Conservation (phyloP, 1,140 invertebrate genomes). For the Cydia strobilella region DNA sequence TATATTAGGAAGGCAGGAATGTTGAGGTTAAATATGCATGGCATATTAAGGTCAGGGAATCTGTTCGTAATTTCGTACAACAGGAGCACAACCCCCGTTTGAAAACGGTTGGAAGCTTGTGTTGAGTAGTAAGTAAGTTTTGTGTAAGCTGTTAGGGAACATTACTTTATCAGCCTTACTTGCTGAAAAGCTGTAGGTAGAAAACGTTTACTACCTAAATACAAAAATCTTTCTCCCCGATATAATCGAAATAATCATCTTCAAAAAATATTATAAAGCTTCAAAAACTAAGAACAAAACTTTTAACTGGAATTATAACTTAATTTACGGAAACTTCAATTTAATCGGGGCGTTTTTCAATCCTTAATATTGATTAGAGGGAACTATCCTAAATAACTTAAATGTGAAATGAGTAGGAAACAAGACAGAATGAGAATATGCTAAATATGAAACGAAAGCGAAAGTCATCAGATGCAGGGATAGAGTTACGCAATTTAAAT, state of each 20-base stretch:
- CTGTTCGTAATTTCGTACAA: not conserved
- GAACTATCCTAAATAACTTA: not conserved
- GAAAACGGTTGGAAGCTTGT: too few species aligned
- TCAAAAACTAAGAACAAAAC: not conserved
- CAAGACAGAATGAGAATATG: conserved; percentile 9
- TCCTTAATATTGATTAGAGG: not conserved
- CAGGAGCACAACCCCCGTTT: too few species aligned
- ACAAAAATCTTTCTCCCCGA: not conserved
- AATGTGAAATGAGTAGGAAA: not conserved
- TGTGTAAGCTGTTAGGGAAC: too few species aligned
- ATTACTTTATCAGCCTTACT: not conserved
- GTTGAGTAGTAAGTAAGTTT: too few species aligned
- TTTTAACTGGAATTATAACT: not conserved
- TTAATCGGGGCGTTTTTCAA: not conserved
- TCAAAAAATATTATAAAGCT: not conserved
- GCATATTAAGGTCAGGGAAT: too few species aligned
- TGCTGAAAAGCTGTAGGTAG: not conserved
- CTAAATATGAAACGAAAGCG: conserved; percentile 23
- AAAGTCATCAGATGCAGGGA: not conserved
- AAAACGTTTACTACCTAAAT: not conserved
- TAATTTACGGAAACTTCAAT: not conserved
- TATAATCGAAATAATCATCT: not conserved
- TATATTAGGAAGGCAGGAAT: not conserved
- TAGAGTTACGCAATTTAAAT: conserved; percentile 15
- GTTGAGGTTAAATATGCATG: too few species aligned